Conservation (phyloP, 2,797 vertebrate species). For the Eleutherodactylus coqui region DNA sequence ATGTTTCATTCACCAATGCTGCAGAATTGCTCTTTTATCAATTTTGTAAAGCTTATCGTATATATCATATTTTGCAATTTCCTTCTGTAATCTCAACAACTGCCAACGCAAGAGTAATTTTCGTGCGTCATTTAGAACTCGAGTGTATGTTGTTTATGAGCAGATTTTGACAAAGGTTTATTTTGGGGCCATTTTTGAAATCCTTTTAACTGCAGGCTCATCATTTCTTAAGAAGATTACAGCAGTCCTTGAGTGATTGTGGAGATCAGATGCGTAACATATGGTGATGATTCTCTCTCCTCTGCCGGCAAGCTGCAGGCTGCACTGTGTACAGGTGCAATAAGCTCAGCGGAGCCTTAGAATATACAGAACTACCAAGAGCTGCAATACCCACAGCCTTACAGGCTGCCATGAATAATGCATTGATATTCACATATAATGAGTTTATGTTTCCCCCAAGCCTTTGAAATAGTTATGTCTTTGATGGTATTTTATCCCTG, state of each 20-base stretch:
- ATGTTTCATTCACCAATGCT: too few species aligned
- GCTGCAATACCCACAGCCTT: conserved; percentile 6
- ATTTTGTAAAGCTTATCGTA: too few species aligned
- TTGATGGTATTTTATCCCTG: conserved; percentile 43
- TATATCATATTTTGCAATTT: too few species aligned
- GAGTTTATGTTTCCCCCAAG: conserved; percentile 49
- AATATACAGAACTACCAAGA: neutral
- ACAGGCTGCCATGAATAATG: conserved; percentile 53
- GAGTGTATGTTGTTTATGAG: conserved; percentile 38
- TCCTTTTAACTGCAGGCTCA: conserved; percentile 60
- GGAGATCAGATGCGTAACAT: conserved; percentile 55
- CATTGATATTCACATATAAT: conserved; percentile 54
- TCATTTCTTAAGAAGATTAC: conserved; percentile 58
- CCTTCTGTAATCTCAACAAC: neutral
- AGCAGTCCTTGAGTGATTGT: conserved; percentile 57
- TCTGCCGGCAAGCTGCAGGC: conserved; percentile 48
- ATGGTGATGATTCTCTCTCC: conserved; percentile 40
- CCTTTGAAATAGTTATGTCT: conserved; percentile 31
- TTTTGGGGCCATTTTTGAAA: conserved; percentile 43
- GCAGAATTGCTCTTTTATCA: neutral
- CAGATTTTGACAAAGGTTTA: conserved; percentile 28
- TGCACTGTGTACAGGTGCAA: conserved; percentile 43
- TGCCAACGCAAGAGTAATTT: neutral
- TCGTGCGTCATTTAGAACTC: neutral
- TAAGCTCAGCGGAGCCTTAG: conserved; percentile 36